Percentiles rank a stretch among this genome's conserved stretches.
phyloP scores from a whole-genome alignment of 2,113 vertebrate species.

The Procavia capensis region DNA sequence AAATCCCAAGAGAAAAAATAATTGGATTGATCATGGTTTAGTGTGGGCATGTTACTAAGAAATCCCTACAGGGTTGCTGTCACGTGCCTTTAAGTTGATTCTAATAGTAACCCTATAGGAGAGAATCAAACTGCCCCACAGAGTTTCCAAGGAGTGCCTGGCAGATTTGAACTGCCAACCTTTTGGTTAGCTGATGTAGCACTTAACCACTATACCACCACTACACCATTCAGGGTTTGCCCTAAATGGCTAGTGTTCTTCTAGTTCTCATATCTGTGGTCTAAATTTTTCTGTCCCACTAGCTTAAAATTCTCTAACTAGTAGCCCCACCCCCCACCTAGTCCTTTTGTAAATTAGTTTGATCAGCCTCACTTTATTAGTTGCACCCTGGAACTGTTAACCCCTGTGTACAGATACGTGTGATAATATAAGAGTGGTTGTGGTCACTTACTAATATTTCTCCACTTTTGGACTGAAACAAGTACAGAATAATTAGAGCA shows the following conservation, averaged over 20 bases:
- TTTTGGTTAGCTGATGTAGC: neutral
- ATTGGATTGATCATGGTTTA: neutral
- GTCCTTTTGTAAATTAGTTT: conserved; percentile 34
- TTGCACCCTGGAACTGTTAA: neutral
- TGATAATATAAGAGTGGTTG: conserved; percentile 53
- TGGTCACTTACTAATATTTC: conserved; percentile 56
- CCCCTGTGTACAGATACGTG: conserved; percentile 23
- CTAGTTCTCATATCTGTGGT: neutral
- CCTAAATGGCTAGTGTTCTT: neutral
- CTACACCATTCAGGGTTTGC: too few species aligned
- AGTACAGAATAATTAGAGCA: conserved; percentile 84
- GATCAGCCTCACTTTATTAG: neutral
- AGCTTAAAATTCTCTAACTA: neutral
- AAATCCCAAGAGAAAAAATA: conserved; percentile 50
- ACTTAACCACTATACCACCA: neutral
- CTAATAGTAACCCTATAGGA: too few species aligned
- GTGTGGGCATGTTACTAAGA: neutral
- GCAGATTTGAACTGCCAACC: neutral
- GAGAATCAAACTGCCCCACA: too few species aligned
- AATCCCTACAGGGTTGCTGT: neutral
- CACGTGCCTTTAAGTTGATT: too few species aligned
- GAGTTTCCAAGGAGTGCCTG: neutral
- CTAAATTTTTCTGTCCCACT: conserved; percentile 41
- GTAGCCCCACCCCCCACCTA: neutral
- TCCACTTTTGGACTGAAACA: conserved; percentile 59